phyloP scores from a whole-genome alignment of 2,113 vertebrate species.

The Brachypodius melanocephalos region DNA sequence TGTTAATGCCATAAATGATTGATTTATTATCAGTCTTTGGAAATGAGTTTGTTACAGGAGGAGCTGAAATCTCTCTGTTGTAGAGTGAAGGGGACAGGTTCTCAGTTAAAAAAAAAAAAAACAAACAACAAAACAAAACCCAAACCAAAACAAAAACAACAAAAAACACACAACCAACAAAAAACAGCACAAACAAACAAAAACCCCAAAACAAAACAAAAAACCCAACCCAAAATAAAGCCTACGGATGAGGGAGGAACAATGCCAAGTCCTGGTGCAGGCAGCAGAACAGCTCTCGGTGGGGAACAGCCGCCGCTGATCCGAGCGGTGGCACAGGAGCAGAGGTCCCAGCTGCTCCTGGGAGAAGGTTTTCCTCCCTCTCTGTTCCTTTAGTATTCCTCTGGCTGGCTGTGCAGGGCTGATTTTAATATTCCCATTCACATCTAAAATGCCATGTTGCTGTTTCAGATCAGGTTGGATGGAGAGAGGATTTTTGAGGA shows the following conservation, averaged over 20 bases:
- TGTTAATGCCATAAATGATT: background rate
- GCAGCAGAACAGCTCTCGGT: fast-evolving
- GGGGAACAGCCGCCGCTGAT: fast-evolving
- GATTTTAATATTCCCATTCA: background rate
- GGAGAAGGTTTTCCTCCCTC: background rate
- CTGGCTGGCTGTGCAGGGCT: background rate
- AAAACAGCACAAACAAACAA: background rate
- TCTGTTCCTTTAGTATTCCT: background rate
- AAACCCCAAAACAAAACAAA: background rate
- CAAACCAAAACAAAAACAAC: background rate
- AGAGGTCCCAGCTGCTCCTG: background rate
- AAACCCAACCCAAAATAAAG: background rate
- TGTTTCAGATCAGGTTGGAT: background rate
- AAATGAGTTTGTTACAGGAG: background rate
- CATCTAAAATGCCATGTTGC: background rate
- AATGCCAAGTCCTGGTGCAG: background rate
- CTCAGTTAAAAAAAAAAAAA: background rate
- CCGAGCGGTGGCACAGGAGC: fast-evolving
- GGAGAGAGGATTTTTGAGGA: background rate
- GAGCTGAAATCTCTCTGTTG: background rate
- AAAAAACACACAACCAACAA: too few species aligned
- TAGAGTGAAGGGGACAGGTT: background rate
- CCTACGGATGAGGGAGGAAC: background rate
- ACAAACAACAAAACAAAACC: fast-evolving
- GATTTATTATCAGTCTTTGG: background rate